Conservation (phyloP, 2,888 invertebrate species). For the Cephus nigrinus region DNA sequence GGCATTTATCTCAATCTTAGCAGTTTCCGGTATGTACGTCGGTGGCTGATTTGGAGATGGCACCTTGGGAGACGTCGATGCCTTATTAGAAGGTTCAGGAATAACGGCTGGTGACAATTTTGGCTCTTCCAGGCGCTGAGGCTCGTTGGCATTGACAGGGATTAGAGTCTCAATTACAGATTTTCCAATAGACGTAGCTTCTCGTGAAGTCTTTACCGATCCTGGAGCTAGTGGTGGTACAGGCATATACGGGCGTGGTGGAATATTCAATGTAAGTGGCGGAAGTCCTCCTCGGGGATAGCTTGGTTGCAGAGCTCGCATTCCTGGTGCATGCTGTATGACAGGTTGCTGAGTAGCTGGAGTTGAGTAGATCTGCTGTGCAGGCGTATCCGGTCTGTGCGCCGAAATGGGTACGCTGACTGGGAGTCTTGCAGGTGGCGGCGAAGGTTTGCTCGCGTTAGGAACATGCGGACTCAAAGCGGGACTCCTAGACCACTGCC, state of each 20-base stretch:
- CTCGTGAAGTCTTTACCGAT: conserved; percentile 49
- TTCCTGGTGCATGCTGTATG: conserved; percentile 62
- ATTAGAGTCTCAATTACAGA: conserved; percentile 61
- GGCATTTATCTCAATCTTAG: conserved; percentile 59
- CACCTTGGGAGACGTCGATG: conserved; percentile 62
- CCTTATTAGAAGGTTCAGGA: conserved; percentile 57
- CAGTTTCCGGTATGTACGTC: conserved; percentile 63
- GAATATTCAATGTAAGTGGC: conserved; percentile 59
- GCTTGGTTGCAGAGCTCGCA: conserved; percentile 57
- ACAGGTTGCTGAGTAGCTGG: conserved; percentile 62
- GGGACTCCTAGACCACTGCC: conserved; percentile 56
- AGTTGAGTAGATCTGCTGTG: conserved; percentile 60
- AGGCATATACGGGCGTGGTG: conserved; percentile 60
- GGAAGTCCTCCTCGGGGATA: conserved; percentile 61
- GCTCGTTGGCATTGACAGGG: conserved; percentile 51
- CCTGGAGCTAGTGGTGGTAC: conserved; percentile 51
- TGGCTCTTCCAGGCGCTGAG: conserved; percentile 55
- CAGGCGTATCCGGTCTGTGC: conserved; percentile 51
- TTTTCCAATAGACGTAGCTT: conserved; percentile 42
- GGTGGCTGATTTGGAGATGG: conserved; percentile 64
- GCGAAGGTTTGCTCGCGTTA: conserved; percentile 41
- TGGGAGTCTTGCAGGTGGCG: conserved; percentile 52
- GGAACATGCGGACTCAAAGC: conserved; percentile 41
- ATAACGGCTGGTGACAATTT: conserved; percentile 59
- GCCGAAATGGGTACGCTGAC: conserved; percentile 58